phyloP scores from a whole-genome alignment of 2,797 vertebrate genomes.

The Sebastes nivosus region DNA sequence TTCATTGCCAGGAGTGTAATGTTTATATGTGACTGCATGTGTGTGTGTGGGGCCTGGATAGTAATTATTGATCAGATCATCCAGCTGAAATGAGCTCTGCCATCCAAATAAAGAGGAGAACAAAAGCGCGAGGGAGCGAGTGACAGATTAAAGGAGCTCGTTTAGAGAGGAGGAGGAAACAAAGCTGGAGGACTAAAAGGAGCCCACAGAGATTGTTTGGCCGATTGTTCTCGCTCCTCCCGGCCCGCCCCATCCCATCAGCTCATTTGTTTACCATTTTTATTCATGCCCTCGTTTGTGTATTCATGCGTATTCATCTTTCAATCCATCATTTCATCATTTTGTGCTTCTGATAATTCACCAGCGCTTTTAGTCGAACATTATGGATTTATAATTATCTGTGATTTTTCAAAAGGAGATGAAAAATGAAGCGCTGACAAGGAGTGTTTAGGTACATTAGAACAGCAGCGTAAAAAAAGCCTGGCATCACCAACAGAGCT shows the following conservation, averaged over 20 bases:
- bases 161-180: slow-evolving; percentile 59
- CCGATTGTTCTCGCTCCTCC: slow-evolving; percentile 58
- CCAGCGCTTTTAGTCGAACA: slow-evolving; percentile 46
- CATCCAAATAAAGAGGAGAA: slow-evolving; percentile 67
- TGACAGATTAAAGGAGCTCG: slow-evolving; percentile 70
- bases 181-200: slow-evolving; percentile 63
- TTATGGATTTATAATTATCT: slow-evolving; percentile 64
- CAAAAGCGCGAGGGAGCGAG: slow-evolving; percentile 57
- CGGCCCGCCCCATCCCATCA: slow-evolving; percentile 31
- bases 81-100: slow-evolving; percentile 69
- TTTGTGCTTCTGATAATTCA: slow-evolving; percentile 59
- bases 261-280: slow-evolving; percentile 66
- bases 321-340: slow-evolving; percentile 70
- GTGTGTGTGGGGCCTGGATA: slow-evolving; percentile 9
- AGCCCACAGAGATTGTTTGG: slow-evolving; percentile 60
- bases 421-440: slow-evolving; percentile 43
- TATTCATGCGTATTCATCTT: slow-evolving; percentile 66
- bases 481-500: background rate
- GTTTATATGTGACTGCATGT: background rate
- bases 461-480: background rate
- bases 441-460: background rate
- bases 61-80: slow-evolving; percentile 77
- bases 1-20: slow-evolving; percentile 16
- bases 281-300: slow-evolving; percentile 67
- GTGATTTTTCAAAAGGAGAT: slow-evolving; percentile 53